Evolutionary conservation across 1,140 invertebrate species (phyloP).

Genomic region (Geopemphigus sp.): DNA sequence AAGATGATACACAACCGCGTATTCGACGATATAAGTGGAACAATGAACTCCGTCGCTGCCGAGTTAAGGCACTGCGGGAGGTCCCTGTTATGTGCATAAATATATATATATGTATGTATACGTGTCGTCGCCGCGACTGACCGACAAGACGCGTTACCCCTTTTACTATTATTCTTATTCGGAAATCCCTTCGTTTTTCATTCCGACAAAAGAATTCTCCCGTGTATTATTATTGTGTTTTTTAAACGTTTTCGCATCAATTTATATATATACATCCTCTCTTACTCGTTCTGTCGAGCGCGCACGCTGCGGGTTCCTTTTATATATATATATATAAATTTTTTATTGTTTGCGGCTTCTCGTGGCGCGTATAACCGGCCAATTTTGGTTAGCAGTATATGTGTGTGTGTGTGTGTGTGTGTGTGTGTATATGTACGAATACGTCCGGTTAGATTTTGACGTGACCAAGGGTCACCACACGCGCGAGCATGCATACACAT

Average conservation of each 20-base stretch:
- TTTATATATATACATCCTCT: neutral
- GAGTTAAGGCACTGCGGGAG: slow-evolving; percentile 20
- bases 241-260: slow-evolving; percentile 47
- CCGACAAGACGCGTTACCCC: slow-evolving; percentile 29
- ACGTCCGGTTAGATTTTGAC: slow-evolving; percentile 43
- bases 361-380: slow-evolving; percentile 22
- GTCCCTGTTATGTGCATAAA: neutral
- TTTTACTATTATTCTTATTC: slow-evolving; percentile 27
- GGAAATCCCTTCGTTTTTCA: slow-evolving; percentile 38
- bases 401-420: neutral
- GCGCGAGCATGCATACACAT: neutral
- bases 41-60: neutral
- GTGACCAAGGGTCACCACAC: slow-evolving; percentile 27
- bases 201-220: slow-evolving; percentile 29
- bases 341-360: slow-evolving; percentile 46
- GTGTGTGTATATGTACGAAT: neutral
- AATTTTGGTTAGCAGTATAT: slow-evolving; percentile 39
- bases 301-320: too few relatives aligned
- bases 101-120: too few relatives aligned
- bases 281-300: neutral
- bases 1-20: neutral
- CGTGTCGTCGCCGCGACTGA: slow-evolving; percentile 4
- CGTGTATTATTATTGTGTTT: slow-evolving; percentile 25
- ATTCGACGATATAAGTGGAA: too few relatives aligned
- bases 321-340: neutral